phyloP scores from a whole-genome alignment of 2,797 vertebrate genomes.

The Lutjanus argentimaculatus region DNA sequence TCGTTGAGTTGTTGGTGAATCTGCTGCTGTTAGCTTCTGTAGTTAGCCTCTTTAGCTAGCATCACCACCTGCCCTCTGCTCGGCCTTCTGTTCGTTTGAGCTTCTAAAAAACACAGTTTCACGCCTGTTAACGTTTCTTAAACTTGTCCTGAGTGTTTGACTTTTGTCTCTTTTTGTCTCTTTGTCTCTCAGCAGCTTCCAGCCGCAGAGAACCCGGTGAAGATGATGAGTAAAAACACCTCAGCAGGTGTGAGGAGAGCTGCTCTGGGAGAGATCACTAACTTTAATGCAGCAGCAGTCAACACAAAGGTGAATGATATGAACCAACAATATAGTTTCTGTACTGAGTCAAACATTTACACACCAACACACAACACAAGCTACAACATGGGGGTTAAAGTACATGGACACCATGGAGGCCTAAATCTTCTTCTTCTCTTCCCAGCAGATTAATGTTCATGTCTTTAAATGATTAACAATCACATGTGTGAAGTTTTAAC shows the following conservation, averaged over 20 bases:
- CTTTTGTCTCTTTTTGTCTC: background rate
- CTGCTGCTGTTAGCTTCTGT: background rate
- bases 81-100: no score
- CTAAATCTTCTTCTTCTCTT: no score
- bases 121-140: background rate
- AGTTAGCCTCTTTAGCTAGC: conserved; percentile 2
- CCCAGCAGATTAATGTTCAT: no score
- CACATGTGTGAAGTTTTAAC: no score
- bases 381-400: no score
- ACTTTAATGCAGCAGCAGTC: conserved; percentile 73
- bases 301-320: conserved; percentile 68
- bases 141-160: fast-evolving
- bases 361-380: no score
- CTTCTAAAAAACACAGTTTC: fast-evolving
- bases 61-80: fast-evolving
- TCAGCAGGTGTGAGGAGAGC: conserved; percentile 79
- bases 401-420: no score
- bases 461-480: no score
- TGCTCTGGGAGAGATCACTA: conserved; percentile 91
- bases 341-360: background rate
- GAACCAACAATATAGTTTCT: fast-evolving
- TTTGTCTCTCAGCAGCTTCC: conserved; percentile 28
- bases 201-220: conserved; percentile 62
- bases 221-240: conserved; percentile 72
- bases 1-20: background rate